Conservation (phyloP, 1,140 invertebrate genomes). For the Caenorhabditis remanei region DNA sequence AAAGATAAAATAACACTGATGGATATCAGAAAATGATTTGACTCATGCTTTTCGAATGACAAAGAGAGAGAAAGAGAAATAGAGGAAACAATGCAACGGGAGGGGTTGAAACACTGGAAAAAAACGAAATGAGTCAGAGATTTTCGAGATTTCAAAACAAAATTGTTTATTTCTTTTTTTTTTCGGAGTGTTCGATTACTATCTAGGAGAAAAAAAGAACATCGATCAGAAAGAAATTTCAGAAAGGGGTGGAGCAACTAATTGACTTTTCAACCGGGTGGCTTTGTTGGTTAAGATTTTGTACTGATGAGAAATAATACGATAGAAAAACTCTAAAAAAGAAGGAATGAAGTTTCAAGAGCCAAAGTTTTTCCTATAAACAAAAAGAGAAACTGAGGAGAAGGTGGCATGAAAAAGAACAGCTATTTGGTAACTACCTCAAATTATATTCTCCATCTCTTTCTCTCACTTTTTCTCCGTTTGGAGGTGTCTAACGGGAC, state of each 20-base stretch:
- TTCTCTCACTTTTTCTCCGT: not conserved
- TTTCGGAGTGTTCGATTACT: no score
- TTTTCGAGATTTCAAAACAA: not conserved
- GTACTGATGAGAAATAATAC: no score
- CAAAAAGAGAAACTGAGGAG: not conserved
- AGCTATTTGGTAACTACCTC: conserved; percentile 51
- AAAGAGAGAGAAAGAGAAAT: not conserved
- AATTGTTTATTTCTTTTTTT: no score
- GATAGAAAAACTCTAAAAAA: no score
- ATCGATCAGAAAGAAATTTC: no score
- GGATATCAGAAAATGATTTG: conserved; percentile 16
- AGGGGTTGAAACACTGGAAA: not conserved
- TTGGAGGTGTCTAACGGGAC: conserved; percentile 20
- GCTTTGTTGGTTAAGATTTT: no score
- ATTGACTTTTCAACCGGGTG: no score
- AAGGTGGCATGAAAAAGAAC: conserved; percentile 44
- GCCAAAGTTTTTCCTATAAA: not conserved
- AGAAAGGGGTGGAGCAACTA: no score
- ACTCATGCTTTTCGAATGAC: not conserved
- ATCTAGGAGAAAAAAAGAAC: no score
- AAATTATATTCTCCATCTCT: conserved; percentile 29
- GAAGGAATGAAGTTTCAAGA: not conserved
- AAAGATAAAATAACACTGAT: conserved; percentile 7
- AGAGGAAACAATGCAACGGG: not conserved
- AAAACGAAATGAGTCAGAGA: conserved; percentile 14